Percentiles rank a stretch among this genome's conserved stretches.
phyloP scores from a whole-genome alignment of 37 sponge, comb jelly and placozoan species.

The Dysidea cf. avara region DNA sequence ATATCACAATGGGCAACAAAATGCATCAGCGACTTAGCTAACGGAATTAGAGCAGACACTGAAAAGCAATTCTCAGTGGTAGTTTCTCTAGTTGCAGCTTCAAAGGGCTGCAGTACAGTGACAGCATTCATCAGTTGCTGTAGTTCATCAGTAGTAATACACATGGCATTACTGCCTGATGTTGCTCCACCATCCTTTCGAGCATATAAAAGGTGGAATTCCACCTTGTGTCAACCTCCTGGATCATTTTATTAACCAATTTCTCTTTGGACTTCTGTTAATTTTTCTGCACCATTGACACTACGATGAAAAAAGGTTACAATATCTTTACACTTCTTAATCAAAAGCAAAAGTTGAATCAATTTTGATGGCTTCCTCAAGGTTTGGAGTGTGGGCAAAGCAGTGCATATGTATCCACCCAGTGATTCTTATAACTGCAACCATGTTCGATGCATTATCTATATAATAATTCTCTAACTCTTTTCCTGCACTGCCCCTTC shows the following conservation, averaged over 20 bases:
- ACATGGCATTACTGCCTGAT: background rate
- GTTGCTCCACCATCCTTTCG: background rate
- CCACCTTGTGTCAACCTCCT: constrained; percentile 8
- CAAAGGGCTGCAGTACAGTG: background rate
- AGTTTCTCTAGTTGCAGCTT: constrained; percentile 8
- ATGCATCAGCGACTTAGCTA: background rate
- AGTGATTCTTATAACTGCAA: background rate
- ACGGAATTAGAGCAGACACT: background rate
- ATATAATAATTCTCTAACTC: too few relatives aligned
- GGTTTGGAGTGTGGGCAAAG: constrained; percentile 14
- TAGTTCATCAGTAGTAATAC: background rate
- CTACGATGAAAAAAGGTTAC: constrained; percentile 5
- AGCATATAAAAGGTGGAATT: background rate
- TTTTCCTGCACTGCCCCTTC: too few relatives aligned
- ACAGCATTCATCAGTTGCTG: background rate
- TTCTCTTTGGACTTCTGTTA: background rate
- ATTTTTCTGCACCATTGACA: background rate
- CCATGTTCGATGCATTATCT: constrained; percentile 2
- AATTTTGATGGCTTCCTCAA: background rate
- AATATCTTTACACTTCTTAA: background rate
- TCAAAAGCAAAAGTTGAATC: background rate
- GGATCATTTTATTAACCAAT: background rate
- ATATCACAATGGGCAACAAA: too few relatives aligned
- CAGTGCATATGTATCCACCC: constrained; percentile 3
- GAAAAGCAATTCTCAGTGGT: constrained; percentile 1